These are phyloP conservation scores for Mungos mungo DNA, from an alignment of 2,113 vertebrate species.

Conservation along the genomic window DNA sequence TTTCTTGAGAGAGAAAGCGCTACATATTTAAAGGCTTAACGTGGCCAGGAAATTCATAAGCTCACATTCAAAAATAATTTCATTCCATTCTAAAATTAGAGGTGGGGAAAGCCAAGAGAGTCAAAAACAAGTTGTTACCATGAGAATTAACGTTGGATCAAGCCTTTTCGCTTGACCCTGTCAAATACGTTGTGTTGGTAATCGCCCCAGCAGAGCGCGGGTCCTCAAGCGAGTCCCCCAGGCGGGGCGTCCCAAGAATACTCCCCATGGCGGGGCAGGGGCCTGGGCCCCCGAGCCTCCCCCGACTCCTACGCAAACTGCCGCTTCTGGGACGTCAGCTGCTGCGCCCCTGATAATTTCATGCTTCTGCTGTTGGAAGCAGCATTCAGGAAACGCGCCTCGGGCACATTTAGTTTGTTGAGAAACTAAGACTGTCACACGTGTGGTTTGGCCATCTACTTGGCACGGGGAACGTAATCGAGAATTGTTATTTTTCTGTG, in stretches of 20 bases:
- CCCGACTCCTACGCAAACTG: not conserved
- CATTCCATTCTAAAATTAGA: slow-evolving; percentile 67
- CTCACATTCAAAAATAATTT: slow-evolving; percentile 42
- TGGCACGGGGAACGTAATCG: not conserved
- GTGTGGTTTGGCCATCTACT: not conserved
- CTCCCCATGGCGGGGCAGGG: accelerated
- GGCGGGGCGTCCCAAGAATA: not conserved
- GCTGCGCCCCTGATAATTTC: not conserved
- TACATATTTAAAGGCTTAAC: slow-evolving; percentile 36
- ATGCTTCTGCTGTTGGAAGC: slow-evolving; percentile 4
- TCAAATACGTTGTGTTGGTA: not conserved
- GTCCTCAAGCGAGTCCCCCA: not conserved
- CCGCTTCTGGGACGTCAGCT: not conserved
- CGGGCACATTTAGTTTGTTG: not conserved
- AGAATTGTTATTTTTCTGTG: not conserved
- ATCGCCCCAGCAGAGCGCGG: too few relatives aligned
- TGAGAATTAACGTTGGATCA: not conserved
- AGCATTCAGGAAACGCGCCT: not conserved
- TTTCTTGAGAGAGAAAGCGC: slow-evolving; percentile 20
- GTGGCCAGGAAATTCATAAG: slow-evolving; percentile 56
- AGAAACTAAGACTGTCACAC: slow-evolving; percentile 5
- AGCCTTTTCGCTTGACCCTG: not conserved
- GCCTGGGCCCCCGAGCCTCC: not conserved
- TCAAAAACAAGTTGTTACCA: not conserved
- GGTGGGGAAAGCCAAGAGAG: not conserved